Base-by-base conservation (phyloP, 2,113 vertebrate species). In the Pangasianodon hypophthalmus region DNA sequence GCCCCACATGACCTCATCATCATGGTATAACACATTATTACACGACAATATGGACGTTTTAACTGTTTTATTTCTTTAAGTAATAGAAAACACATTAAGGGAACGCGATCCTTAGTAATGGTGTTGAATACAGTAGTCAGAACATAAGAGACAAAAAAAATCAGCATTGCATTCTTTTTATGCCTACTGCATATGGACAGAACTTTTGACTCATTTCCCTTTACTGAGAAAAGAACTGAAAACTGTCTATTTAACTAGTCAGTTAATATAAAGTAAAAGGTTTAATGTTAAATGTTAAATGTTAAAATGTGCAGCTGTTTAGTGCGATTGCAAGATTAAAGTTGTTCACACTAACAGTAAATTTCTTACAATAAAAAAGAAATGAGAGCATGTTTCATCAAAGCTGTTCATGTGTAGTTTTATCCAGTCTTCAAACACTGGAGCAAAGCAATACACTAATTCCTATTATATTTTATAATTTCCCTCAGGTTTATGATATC, bases 1-100 rank as follows among this genome's bases (percentile, higher is more conserved):
- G 94, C 96, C 92, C 97, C 97, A 88, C 92, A 96, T 86, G 96
- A 96, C 94, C 94, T 95, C 93, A 90, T 91, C 90, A 96, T 94
- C 91, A 95, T 96, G 97, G 98, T 98, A 96, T 95, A 93, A 93
- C 24, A 71, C 52, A 46, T 84, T 52, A 83, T 62, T 50, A 87
- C 84, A 85, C 75, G 29, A 87, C 8, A 54, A 10, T 21, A n/a
- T 67, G 24, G n/a, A 54, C 2, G 16, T 81, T 81, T 54, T 32
- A 29, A n/a, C 0, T 44, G 32, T 0, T 75, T 77, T 44, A 21
- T 77, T 77, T 46, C 9, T 24, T 46, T 48, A 48, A 50, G 14
- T 79, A 14, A 18, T 16, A 7, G 6, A 18, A 50, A 80, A 14
- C 13, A n/a, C 48, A n/a, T 79, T 50, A 32, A 54, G 14, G 44